Percentiles rank a stretch among this genome's conserved stretches.
Conservation (phyloP, 2,797 vertebrate species). For the Chromobotia macracanthus region DNA sequence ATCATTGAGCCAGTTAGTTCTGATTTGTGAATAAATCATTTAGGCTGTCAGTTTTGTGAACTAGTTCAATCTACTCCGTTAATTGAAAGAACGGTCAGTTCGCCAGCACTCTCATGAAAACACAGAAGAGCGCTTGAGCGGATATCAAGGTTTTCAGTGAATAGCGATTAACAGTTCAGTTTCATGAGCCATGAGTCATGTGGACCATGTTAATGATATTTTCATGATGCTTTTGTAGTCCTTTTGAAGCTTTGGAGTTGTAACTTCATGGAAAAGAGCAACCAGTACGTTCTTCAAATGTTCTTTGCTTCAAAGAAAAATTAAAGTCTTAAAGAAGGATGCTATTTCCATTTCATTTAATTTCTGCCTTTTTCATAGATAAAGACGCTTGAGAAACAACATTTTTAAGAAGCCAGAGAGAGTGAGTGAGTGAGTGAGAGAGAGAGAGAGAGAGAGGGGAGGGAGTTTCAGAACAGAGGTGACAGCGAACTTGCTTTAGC, state of each 20-base stretch:
- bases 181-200: background rate
- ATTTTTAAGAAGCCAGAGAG: no score
- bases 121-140: background rate
- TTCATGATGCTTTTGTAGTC: background rate
- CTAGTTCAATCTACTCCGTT: background rate
- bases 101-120: background rate
- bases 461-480: background rate
- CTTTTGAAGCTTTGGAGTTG: background rate
- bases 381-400: no score
- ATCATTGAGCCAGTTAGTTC: background rate
- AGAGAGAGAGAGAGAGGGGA: background rate
- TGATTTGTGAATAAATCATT: constrained; percentile 16
- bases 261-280: background rate
- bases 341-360: background rate
- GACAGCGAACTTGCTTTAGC: constrained; percentile 28
- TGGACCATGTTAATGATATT: background rate
- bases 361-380: background rate
- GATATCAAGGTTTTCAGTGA: background rate
- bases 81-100: constrained; percentile 1
- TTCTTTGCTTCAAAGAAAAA: background rate
- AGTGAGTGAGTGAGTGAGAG: background rate
- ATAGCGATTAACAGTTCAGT: background rate
- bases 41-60: constrained; percentile 9
- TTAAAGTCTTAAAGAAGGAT: background rate
- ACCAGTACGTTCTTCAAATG: background rate